A percentile compares a stretch with the other conserved stretches of the same genome.
Evolutionary conservation across 1,140 invertebrate species (phyloP).

Genomic region (Caenorhabditis briggsae): DNA sequence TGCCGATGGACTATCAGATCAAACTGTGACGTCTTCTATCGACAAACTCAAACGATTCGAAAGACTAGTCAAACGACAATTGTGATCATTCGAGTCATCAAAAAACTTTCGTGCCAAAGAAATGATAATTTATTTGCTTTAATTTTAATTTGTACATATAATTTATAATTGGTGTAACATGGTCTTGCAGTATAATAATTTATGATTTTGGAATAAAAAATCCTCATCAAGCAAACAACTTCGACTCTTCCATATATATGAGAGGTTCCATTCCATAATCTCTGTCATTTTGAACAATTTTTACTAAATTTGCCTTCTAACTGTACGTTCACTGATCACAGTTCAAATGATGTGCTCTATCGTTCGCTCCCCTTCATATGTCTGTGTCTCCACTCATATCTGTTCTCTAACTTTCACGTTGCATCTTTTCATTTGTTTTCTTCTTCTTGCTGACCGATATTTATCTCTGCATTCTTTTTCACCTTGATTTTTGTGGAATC

Average conservation of each 20-base stretch:
- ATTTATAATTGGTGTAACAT: too few species aligned
- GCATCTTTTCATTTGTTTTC: background rate
- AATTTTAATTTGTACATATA: background rate
- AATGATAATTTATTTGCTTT: too few species aligned
- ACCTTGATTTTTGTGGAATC: background rate
- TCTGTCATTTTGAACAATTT: background rate
- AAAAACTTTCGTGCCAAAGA: too few species aligned
- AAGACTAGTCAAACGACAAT: conserved; percentile 74
- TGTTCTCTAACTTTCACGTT: background rate
- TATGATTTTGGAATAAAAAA: too few species aligned
- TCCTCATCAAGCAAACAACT: too few species aligned
- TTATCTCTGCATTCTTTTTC: background rate
- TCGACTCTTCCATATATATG: too few species aligned
- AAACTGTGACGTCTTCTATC: conserved; percentile 55
- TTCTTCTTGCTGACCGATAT: background rate
- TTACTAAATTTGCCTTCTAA: too few species aligned
- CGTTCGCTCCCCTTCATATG: background rate
- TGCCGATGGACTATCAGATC: conserved; percentile 73
- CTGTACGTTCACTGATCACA: conserved; percentile 27
- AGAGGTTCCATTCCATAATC: background rate
- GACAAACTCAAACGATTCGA: conserved; percentile 73
- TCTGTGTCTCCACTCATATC: conserved; percentile 16
- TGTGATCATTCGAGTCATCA: background rate
- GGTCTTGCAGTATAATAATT: too few species aligned
- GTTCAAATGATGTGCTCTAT: conserved; percentile 32